Percentiles rank a stretch among this genome's conserved stretches.
Conservation (phyloP, 2,113 vertebrate genomes). For the Sigmodon hispidus region DNA sequence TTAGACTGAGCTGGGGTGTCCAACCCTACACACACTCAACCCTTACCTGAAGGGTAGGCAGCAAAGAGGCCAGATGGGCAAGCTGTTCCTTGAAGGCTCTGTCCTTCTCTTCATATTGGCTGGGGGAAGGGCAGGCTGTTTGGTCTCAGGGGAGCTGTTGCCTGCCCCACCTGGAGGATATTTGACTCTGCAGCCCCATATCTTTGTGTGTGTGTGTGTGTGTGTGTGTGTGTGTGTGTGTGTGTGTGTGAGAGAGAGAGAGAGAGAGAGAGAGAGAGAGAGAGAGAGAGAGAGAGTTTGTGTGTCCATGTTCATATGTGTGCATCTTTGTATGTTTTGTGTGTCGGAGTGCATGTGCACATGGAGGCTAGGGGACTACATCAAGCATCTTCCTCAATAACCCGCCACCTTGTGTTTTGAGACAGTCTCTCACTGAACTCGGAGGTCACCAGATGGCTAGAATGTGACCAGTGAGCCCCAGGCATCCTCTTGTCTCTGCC, state of each 20-base stretch:
- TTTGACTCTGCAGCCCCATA: background rate
- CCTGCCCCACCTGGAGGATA: background rate
- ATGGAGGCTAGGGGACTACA: background rate
- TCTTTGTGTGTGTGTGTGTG: background rate
- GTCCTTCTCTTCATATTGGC: slow-evolving; percentile 95
- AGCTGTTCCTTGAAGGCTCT: slow-evolving; percentile 94
- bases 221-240: background rate
- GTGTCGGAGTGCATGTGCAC: background rate
- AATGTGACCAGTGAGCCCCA: background rate
- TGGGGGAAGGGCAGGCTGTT: slow-evolving; percentile 75
- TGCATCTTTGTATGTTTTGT: background rate
- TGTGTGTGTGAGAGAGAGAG: too few relatives aligned
- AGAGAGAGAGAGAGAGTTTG: too few relatives aligned
- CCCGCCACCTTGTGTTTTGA: background rate
- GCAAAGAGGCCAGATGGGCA: slow-evolving; percentile 89
- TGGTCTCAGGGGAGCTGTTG: background rate
- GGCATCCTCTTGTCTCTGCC: background rate
- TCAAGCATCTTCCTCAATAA: background rate
- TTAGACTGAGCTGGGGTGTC: background rate
- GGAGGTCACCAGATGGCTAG: background rate
- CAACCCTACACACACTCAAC: background rate
- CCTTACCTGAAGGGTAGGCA: slow-evolving; percentile 93
- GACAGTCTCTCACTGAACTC: background rate
- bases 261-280: too few relatives aligned
- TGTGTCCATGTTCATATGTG: background rate